These are phyloP conservation scores for Tuta absoluta DNA, from an alignment of 2,888 invertebrate genomes.

Conservation along the genomic window DNA sequence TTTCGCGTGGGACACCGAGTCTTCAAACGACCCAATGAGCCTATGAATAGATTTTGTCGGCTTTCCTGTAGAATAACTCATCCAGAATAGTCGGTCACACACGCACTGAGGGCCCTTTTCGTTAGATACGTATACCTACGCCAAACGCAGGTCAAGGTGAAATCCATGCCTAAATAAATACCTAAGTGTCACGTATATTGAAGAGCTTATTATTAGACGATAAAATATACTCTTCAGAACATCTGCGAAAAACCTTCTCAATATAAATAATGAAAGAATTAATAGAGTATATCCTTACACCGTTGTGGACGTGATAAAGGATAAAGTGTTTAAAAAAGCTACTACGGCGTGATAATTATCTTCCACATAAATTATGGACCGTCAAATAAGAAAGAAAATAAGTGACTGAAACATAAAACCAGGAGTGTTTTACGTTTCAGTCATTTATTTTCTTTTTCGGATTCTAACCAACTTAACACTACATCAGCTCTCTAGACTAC, in stretches of 20 bases:
- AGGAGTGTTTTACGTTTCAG: slow-evolving; percentile 6
- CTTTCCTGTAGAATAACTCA: too few relatives aligned
- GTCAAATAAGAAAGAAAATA: too few relatives aligned
- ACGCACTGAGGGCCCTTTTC: too few relatives aligned
- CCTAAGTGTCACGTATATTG: too few relatives aligned
- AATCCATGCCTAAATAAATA: too few relatives aligned
- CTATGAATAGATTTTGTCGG: too few relatives aligned
- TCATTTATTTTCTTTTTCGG: not conserved
- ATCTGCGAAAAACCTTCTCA: not conserved
- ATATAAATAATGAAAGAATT: not conserved
- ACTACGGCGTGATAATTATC: not conserved
- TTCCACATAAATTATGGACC: slow-evolving; percentile 7
- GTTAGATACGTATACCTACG: too few relatives aligned
- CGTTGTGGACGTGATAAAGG: not conserved
- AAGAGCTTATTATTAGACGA: too few relatives aligned
- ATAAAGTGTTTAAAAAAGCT: slow-evolving; percentile 9
- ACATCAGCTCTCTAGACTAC: not conserved
- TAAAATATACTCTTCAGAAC: not conserved
- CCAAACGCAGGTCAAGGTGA: not conserved
- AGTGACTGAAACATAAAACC: too few relatives aligned
- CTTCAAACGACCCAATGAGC: too few relatives aligned
- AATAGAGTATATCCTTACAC: not conserved
- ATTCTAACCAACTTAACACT: not conserved
- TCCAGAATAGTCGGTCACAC: too few relatives aligned
- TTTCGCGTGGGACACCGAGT: too few relatives aligned